Base-by-base conservation (phyloP, 2,888 invertebrate species). In the Hedya salicella region DNA sequence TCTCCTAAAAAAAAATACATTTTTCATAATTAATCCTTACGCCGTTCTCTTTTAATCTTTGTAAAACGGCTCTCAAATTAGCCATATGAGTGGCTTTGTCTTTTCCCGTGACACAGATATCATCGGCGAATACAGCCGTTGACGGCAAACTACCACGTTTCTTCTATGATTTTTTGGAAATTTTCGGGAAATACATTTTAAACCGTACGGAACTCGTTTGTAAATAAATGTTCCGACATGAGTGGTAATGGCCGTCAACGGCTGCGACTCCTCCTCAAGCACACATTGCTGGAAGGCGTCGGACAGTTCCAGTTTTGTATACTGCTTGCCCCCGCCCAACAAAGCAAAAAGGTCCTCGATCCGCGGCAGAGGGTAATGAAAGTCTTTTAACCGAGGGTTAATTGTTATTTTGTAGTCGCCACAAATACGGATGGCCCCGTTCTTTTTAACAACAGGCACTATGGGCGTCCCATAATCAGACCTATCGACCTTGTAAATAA, bases 391-490 rank as follows among this genome's bases (percentile, higher is more conserved):
- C 8, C 30, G 49, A 16, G 57, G 57, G 21, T 70, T 70, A 3
- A 70, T 59, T 6, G 68, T 68, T 21, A 68, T 60, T 52, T 70
- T 70, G 21, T 64, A 67, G 59, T 63, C 46, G 36, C 54, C 40
- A 42, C 25, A 11, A 3, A 74, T 39, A 4, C 73, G 68, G 13
- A 73, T 68, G 14, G 17, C 21, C 0, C 72, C 73, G 13, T 70
- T 62, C 0, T 40, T 11, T 65, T 75, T 73, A 30, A 72, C 48
- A 2, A 73, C 71, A 4, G 72, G 73, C 1, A 76, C 74, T 11
- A 73, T 71, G 1, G 66, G 66, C 16, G 76, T 78, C 6, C 74
- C 77, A 49, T 73, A 75, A 9, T 75, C 75, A 0, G 75, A 77
- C 6, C 68, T 40, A 11, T 76, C 76, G 0, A 78, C 73, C 14